Percentiles rank a stretch among this genome's conserved stretches.
Conservation (phyloP, 2,113 vertebrate genomes). For the Blennius ocellaris region DNA sequence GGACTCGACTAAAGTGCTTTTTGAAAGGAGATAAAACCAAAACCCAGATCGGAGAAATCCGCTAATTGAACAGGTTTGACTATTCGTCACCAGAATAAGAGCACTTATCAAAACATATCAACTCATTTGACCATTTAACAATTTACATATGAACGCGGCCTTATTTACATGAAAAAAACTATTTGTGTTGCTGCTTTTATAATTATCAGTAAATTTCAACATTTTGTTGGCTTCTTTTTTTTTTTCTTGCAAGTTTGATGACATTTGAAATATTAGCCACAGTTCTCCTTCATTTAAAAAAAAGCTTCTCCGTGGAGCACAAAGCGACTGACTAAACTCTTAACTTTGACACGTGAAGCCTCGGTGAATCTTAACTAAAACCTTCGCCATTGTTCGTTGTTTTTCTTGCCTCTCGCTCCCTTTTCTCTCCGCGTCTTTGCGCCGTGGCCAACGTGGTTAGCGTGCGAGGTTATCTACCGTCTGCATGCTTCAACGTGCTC, state of each 20-base stretch:
- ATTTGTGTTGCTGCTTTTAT: no score
- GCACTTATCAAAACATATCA: no score
- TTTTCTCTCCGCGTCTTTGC: constrained; percentile 22
- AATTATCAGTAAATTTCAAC: background rate
- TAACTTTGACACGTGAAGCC: constrained; percentile 33
- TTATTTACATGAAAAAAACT: no score
- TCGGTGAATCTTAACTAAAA: constrained; percentile 28
- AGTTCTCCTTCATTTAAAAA: background rate
- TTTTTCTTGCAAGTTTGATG: background rate
- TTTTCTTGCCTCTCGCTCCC: no score
- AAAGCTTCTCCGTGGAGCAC: constrained; percentile 9
- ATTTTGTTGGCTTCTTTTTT: background rate
- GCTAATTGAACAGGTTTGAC: no score
- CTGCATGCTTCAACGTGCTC: constrained; percentile 51
- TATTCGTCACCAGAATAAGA: no score
- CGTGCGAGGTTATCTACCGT: constrained; percentile 59
- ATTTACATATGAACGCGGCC: no score
- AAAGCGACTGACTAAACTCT: constrained; percentile 28
- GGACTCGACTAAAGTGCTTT: no score
- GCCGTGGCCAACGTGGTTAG: constrained; percentile 57
- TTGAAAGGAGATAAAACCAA: no score
- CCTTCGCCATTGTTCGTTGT: constrained; percentile 40
- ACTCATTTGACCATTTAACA: no score
- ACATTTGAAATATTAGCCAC: background rate
- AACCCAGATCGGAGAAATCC: no score